A percentile compares a stretch with the other conserved stretches of the same genome.
Conservation (phyloP, 2,113 vertebrate genomes). For the Corydoras sp. region DNA sequence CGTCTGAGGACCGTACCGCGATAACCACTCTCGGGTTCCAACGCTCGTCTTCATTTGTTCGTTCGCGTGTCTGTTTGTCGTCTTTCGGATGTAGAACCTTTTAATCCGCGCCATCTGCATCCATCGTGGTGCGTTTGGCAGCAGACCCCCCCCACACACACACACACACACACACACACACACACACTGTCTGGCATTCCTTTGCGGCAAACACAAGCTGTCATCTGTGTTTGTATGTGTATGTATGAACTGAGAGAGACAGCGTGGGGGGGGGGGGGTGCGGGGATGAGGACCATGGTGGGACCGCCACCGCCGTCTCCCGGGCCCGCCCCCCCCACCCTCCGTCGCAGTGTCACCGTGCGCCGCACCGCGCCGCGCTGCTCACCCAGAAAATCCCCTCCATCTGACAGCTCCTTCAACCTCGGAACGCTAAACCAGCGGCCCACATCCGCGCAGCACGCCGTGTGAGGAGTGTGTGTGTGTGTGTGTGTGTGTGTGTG, state of each 20-base stretch:
- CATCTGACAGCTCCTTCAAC: conserved; percentile 24
- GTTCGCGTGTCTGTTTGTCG: too few relatives aligned
- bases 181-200: conserved; percentile 17
- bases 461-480: neutral
- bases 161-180: conserved; percentile 9
- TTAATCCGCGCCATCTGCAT: neutral
- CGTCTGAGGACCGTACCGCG: too few relatives aligned
- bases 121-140: conserved; percentile 13
- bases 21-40: too few relatives aligned
- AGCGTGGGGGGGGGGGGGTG: neutral
- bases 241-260: conserved; percentile 10
- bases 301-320: conserved; percentile 1
- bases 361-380: neutral
- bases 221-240: conserved; percentile 22
- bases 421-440: conserved; percentile 16
- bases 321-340: neutral
- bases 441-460: neutral
- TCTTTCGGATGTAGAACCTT: too few relatives aligned
- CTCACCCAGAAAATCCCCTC: conserved; percentile 5
- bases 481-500: neutral
- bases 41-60: too few relatives aligned
- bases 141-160: conserved; percentile 14
- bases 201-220: conserved; percentile 3
- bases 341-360: conserved; percentile 14
- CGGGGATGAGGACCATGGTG: conserved; percentile 7